phyloP scores from a whole-genome alignment of 2,888 invertebrate species.

The Hypomecis punctinalis region DNA sequence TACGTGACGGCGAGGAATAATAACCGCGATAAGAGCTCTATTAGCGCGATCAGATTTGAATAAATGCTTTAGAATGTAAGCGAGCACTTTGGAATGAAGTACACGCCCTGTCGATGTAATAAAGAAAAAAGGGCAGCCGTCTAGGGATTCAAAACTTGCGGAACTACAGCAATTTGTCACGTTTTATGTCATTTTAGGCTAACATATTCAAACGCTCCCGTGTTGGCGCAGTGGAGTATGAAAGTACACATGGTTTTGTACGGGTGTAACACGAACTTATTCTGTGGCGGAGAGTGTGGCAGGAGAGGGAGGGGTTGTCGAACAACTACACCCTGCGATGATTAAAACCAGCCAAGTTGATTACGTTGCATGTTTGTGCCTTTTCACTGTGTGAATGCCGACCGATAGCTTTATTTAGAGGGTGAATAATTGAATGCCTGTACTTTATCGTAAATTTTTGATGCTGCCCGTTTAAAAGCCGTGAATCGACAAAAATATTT shows the following conservation, averaged over 20 bases:
- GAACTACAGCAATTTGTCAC: constrained; percentile 44
- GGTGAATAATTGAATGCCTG: constrained; percentile 40
- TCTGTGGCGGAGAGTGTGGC: constrained; percentile 28
- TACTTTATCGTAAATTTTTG: constrained; percentile 38
- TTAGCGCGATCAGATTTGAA: constrained; percentile 31
- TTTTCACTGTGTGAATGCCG: constrained; percentile 58
- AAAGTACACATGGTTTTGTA: constrained; percentile 30
- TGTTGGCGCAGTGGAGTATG: constrained; percentile 28
- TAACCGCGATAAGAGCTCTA: constrained; percentile 28
- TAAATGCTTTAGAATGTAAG: constrained; percentile 27
- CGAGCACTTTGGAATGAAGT: constrained; percentile 20
- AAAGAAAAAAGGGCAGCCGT: constrained; percentile 35
- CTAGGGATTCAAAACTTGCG: constrained; percentile 42
- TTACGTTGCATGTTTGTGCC: constrained; percentile 70
- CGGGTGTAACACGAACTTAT: constrained; percentile 28
- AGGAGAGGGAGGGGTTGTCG: constrained; percentile 43
- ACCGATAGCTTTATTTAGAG: constrained; percentile 62
- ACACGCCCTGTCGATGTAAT: constrained; percentile 20
- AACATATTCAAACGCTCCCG: constrained; percentile 36
- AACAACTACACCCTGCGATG: constrained; percentile 61
- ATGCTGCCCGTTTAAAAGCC: constrained; percentile 31
- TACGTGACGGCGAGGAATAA: constrained; percentile 25
- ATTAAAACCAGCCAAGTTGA: constrained; percentile 75
- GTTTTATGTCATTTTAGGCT: constrained; percentile 41
- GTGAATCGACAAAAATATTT: constrained; percentile 35